Conservation (phyloP, 2,888 invertebrate genomes). For the Hololepta plana region DNA sequence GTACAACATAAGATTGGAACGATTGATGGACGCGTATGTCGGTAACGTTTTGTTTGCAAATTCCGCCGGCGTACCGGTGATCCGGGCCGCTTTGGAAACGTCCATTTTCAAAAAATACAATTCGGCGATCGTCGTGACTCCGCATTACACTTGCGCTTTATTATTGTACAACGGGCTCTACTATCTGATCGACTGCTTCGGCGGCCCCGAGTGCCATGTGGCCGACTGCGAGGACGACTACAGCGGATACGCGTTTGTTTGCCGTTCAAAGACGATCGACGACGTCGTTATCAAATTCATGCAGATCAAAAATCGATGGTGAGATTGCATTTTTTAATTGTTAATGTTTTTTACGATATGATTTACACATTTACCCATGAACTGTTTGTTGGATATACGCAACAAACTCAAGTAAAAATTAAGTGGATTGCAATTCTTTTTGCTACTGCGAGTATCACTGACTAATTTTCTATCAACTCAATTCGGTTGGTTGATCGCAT, state of each 20-base stretch:
- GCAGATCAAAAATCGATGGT: too few species aligned
- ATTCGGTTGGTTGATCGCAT: too few species aligned
- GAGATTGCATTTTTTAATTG: too few species aligned
- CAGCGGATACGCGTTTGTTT: conserved; percentile 35
- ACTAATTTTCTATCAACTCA: too few species aligned
- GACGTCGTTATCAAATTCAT: too few species aligned
- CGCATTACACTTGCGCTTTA: conserved; percentile 42
- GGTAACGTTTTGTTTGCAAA: conserved; percentile 10
- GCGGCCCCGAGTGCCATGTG: conserved; percentile 39
- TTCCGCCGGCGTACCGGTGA: conserved; percentile 11
- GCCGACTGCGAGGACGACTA: conserved; percentile 24
- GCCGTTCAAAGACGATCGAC: conserved; percentile 34
- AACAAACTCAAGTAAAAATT: too few species aligned
- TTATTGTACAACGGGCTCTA: conserved; percentile 37
- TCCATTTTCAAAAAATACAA: conserved; percentile 31
- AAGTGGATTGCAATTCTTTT: too few species aligned
- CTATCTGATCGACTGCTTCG: conserved; percentile 41
- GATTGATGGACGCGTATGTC: conserved; percentile 11
- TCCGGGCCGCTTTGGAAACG: conserved; percentile 20
- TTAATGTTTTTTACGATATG: too few species aligned
- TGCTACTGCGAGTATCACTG: too few species aligned
- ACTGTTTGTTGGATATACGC: too few species aligned
- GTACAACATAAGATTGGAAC: conserved; percentile 9
- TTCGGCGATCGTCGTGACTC: conserved; percentile 38
- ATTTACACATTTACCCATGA: too few species aligned